Conservation (phyloP, 2,113 vertebrate genomes). For the Dicaeum eximium region DNA sequence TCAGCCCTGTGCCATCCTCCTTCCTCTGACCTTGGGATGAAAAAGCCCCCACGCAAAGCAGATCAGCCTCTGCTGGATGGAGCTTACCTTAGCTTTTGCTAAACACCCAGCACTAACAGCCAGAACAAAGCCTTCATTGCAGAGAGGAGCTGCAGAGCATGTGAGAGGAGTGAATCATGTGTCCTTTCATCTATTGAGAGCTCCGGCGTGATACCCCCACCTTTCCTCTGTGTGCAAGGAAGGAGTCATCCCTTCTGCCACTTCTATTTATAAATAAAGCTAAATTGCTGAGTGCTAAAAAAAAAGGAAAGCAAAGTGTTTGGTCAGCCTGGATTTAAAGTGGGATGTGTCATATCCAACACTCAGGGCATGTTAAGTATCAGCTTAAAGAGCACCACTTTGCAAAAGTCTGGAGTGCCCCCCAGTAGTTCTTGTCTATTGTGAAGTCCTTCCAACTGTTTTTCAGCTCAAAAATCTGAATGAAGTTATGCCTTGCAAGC, state of each 20-base stretch:
- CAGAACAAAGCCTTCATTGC: neutral
- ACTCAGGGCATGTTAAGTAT: neutral
- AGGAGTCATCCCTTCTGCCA: neutral
- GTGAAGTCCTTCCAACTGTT: neutral
- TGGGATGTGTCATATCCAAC: neutral
- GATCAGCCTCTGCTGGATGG: neutral
- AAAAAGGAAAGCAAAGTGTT: neutral
- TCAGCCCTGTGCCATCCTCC: neutral
- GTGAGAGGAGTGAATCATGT: conserved; percentile 6
- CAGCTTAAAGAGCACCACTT: neutral
- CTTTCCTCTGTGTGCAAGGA: neutral
- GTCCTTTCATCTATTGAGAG: neutral
- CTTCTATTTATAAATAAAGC: neutral
- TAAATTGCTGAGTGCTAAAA: neutral
- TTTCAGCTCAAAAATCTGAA: neutral
- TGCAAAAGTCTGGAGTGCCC: neutral
- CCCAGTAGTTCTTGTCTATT: neutral
- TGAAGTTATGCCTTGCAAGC: neutral
- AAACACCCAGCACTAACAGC: neutral
- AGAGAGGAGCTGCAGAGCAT: neutral
- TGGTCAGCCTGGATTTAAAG: conserved; percentile 6
- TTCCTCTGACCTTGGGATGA: neutral
- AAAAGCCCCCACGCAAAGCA: neutral
- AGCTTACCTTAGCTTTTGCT: neutral
- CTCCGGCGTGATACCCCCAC: neutral